These are phyloP conservation scores for Ammodytes marinus DNA, from an alignment of 2,113 vertebrate species.

Conservation along the genomic window DNA sequence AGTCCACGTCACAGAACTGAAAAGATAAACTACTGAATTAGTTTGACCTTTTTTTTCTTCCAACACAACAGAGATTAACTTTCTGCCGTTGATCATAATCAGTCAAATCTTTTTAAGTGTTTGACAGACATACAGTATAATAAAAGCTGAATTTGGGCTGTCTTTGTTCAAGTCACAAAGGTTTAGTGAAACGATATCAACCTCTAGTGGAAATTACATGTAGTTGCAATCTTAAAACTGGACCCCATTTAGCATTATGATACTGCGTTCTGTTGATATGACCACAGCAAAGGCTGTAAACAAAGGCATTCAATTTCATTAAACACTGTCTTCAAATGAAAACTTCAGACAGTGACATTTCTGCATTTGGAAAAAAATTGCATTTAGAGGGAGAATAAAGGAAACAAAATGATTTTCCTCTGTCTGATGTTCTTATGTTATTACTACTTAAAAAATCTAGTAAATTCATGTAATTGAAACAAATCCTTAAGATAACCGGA, in stretches of 20 bases:
- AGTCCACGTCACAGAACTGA: not conserved
- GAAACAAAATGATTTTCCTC: not conserved
- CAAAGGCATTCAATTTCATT: not conserved
- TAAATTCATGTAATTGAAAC: not conserved
- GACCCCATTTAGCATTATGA: not conserved
- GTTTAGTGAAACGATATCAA: conserved; percentile 33
- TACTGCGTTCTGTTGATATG: not conserved
- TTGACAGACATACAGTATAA: not conserved
- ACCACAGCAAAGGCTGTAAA: not conserved
- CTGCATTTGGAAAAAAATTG: not conserved
- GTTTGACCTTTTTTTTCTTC: not conserved
- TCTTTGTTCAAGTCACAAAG: too few relatives aligned
- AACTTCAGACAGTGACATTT: not conserved
- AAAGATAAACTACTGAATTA: not conserved
- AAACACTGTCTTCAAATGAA: not conserved
- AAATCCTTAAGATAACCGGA: too few relatives aligned
- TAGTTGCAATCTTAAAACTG: not conserved
- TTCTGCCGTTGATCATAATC: not conserved
- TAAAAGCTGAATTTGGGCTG: not conserved
- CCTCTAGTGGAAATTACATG: conserved; percentile 49
- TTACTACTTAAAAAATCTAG: not conserved
- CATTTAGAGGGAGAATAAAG: not conserved
- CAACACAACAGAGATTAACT: not conserved
- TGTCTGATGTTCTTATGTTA: not conserved
- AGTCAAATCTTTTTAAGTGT: not conserved